Conservation (phyloP, 2,113 vertebrate species). For the Miniopterus natalensis region DNA sequence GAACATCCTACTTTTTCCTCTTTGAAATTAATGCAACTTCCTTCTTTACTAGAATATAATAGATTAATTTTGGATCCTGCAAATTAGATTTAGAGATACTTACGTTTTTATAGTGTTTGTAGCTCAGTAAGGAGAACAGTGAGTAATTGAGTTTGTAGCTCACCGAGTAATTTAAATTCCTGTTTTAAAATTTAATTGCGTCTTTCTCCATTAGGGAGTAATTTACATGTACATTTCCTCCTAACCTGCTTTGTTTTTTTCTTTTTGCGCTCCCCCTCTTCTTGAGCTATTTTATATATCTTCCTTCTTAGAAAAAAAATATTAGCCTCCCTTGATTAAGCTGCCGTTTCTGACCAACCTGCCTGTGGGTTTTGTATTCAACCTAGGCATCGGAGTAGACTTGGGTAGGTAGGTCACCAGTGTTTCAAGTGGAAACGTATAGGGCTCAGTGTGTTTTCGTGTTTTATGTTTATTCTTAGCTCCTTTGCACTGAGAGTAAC, state of each 20-base stretch:
- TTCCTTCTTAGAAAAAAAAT: slow-evolving; percentile 3
- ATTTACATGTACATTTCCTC: slow-evolving; percentile 52
- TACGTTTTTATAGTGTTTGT: slow-evolving; percentile 56
- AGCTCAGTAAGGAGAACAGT: slow-evolving; percentile 50
- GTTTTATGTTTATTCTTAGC: slow-evolving; percentile 64
- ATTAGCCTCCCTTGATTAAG: slow-evolving; percentile 49
- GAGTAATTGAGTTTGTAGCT: slow-evolving; percentile 67
- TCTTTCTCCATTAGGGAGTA: slow-evolving; percentile 47
- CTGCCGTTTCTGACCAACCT: not conserved
- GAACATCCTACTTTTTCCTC: slow-evolving; percentile 34
- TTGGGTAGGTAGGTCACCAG: slow-evolving; percentile 31
- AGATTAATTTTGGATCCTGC: slow-evolving; percentile 69
- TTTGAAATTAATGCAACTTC: slow-evolving; percentile 66
- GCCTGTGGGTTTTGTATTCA: slow-evolving; percentile 51
- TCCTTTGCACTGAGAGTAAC: slow-evolving; percentile 48
- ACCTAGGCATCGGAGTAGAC: not conserved
- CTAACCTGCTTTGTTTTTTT: slow-evolving; percentile 32
- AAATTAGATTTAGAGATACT: slow-evolving; percentile 67
- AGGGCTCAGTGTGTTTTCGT: slow-evolving; percentile 18
- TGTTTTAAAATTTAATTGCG: slow-evolving; percentile 72
- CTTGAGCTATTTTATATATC: slow-evolving; percentile 19
- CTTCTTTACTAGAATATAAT: slow-evolving; percentile 67
- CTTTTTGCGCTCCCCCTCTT: not conserved
- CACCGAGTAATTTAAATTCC: slow-evolving; percentile 66
- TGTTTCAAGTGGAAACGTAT: slow-evolving; percentile 37